phyloP scores from a whole-genome alignment of 2,113 vertebrate genomes.

The Myxocyprinus asiaticus region DNA sequence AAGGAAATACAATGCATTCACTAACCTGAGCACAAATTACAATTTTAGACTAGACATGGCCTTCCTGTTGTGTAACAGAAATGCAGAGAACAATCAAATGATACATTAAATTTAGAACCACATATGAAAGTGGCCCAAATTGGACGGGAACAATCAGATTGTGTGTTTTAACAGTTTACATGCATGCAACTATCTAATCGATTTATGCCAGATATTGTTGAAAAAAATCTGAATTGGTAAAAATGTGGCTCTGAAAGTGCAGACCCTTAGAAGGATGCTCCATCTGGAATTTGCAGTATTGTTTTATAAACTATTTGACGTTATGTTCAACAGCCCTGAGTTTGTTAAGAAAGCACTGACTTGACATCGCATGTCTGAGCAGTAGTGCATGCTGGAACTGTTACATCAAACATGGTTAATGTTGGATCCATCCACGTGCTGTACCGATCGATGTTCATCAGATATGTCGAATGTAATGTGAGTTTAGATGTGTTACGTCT shows the following conservation, averaged over 20 bases:
- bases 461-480: slow-evolving; percentile 16
- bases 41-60: too few species aligned
- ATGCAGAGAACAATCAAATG: too few species aligned
- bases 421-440: not conserved
- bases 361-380: not conserved
- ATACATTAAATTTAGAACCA: too few species aligned
- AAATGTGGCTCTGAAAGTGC: not conserved
- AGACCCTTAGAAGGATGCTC: too few species aligned
- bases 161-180: too few species aligned
- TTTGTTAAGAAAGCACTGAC: not conserved
- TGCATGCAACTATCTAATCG: too few species aligned
- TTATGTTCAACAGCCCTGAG: slow-evolving; percentile 2
- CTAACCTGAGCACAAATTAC: too few species aligned
- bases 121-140: too few species aligned
- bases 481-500: slow-evolving; percentile 4
- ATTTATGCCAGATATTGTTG: not conserved
- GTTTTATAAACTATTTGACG: not conserved
- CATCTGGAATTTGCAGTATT: not conserved
- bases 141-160: too few species aligned
- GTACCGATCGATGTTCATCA: slow-evolving; percentile 9
- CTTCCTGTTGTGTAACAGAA: too few species aligned
- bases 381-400: not conserved
- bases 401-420: not conserved
- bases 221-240: too few species aligned
- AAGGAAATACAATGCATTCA: too few species aligned